Conservation (phyloP, 2,113 vertebrate genomes). For the Saguinus imperator region DNA sequence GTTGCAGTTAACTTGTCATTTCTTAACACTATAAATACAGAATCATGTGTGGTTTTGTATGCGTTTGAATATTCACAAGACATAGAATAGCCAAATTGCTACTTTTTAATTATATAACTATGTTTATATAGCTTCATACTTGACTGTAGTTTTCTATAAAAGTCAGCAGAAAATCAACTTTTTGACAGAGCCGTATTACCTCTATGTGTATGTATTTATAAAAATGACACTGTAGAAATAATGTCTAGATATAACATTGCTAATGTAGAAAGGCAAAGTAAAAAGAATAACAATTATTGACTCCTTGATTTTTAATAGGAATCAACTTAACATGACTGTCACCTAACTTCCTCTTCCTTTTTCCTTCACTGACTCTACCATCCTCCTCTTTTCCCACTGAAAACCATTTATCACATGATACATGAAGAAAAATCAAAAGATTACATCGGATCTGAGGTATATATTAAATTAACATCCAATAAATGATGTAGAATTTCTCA, state of each 20-base stretch:
- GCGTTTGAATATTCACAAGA: background rate
- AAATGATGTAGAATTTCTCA: background rate
- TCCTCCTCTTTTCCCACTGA: background rate
- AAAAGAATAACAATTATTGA: background rate
- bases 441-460: rapidly evolving
- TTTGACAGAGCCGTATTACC: background rate
- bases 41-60: background rate
- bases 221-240: background rate
- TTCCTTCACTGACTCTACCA: background rate
- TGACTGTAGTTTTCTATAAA: background rate
- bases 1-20: background rate
- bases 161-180: background rate
- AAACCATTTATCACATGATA: background rate
- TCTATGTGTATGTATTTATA: background rate
- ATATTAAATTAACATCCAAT: background rate
- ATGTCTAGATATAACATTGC: background rate
- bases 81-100: background rate
- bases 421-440: background rate
- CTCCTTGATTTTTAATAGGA: background rate
- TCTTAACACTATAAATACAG: background rate
- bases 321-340: background rate
- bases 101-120: background rate
- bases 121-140: background rate
- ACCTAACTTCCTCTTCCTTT: background rate
- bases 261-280: background rate